Conservation (phyloP, 2,888 invertebrate genomes). For the Melangyna quadrimaculata region DNA sequence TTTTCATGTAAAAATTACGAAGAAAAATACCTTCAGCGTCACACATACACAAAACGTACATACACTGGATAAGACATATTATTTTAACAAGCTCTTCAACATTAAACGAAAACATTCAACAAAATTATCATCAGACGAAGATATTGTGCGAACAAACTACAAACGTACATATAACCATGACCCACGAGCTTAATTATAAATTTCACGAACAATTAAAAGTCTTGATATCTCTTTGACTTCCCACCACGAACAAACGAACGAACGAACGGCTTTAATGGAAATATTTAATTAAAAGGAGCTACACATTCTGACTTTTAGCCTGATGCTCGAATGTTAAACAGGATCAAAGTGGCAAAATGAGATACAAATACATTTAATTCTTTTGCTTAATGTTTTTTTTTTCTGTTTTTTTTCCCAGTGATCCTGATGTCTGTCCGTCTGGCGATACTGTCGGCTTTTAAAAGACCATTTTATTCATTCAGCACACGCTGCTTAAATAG, state of each 20-base stretch:
- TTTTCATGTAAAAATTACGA: neutral
- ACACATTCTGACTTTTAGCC: slow-evolving; percentile 33
- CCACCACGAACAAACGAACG: neutral
- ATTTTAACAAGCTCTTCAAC: neutral
- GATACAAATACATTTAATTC: slow-evolving; percentile 46
- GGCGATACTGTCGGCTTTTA: slow-evolving; percentile 41
- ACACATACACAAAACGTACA: no score
- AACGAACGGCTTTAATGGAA: slow-evolving; percentile 47
- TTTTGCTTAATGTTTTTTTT: neutral
- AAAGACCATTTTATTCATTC: slow-evolving; percentile 61
- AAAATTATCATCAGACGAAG: neutral
- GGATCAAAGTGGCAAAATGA: slow-evolving; percentile 19
- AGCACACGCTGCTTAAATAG: slow-evolving; percentile 65
- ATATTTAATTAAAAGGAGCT: slow-evolving; percentile 63
- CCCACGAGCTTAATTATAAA: slow-evolving; percentile 39
- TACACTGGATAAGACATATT: neutral
- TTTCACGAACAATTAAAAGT: slow-evolving; percentile 64
- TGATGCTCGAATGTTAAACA: slow-evolving; percentile 11
- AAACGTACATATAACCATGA: slow-evolving; percentile 6
- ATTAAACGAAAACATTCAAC: neutral
- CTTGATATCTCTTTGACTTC: slow-evolving; percentile 33
- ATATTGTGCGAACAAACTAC: no score
- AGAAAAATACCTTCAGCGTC: neutral
- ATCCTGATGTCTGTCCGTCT: neutral
- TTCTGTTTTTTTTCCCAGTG: neutral